Evolutionary conservation across 2,888 invertebrate species (phyloP), one percentile per base, ranked within the genome.

Genomic region (Ormia ochracea): DNA sequence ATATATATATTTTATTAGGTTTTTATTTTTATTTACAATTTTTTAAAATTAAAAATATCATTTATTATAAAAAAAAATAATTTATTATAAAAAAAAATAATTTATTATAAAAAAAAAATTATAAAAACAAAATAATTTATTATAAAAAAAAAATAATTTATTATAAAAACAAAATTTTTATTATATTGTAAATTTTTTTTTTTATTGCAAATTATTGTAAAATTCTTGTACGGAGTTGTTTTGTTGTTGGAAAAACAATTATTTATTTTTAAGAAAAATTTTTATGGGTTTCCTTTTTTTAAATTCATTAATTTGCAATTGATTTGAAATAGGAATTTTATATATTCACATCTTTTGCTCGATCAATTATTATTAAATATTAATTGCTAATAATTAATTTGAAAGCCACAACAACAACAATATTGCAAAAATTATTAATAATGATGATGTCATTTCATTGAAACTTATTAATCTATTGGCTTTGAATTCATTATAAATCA

Each of bases 141-240:
- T n/a, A n/a, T n/a, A n/a, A n/a, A n/a, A n/a, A n/a, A n/a, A n/a
- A n/a, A n/a, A n/a, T n/a, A n/a, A n/a, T n/a, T n/a, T n/a, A n/a
- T n/a, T n/a, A n/a, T n/a, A n/a, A n/a, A n/a, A n/a, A n/a, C n/a
- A n/a, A n/a, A n/a, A n/a, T n/a, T n/a, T n/a, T n/a, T n/a, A n/a
- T n/a, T n/a, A n/a, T n/a, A n/a, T n/a, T n/a, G n/a, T 43, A 14
- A 31, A 3, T 54, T n/a, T 58, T n/a, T 50, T 70, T 76, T 50
- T 58, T 12, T 10, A 33, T 36, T 69, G 76, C 80, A 76, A 79
- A 76, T 68, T 68, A 76, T 80, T 76, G 80, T 76, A 80, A 80
- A 76, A 65, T 76, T 58, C 72, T 68, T 73, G 56, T 66, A 76
- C 76, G 76, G 50, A 31, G 45, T 38, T 58, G 50, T 61, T 41